Percentiles rank a stretch among this genome's conserved stretches.
These are phyloP conservation scores for Caenorhabditis doughertyi DNA, from an alignment of 2,888 invertebrate genomes.

Conservation along the genomic window DNA sequence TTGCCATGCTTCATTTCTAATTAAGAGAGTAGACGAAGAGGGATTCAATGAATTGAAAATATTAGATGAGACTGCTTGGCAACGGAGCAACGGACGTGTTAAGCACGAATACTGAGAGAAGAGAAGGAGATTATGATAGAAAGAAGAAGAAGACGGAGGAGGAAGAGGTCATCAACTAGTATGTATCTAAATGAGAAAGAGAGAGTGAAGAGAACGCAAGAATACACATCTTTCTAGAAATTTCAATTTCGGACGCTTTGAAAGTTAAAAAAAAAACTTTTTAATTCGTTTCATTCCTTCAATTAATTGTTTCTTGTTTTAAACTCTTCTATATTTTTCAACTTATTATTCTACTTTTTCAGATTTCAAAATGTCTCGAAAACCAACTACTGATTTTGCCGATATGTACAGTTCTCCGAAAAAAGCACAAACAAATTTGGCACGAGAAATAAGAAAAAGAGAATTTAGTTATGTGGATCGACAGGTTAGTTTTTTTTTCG, in stretches of 20 bases:
- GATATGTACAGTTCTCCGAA: slow-evolving; percentile 30
- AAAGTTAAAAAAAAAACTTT: too few species aligned
- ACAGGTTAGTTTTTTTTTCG: slow-evolving; percentile 23
- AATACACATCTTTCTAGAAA: background rate
- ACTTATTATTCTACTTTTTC: background rate
- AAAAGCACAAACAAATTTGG: slow-evolving; percentile 24
- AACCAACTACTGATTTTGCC: slow-evolving; percentile 6
- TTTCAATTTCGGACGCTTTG: too few species aligned
- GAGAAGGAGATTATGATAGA: slow-evolving; percentile 16
- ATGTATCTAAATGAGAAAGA: background rate
- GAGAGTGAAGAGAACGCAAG: background rate
- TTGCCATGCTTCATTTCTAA: too few species aligned
- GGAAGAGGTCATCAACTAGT: slow-evolving; percentile 21
- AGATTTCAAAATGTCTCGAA: slow-evolving; percentile 12
- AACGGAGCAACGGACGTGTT: slow-evolving; percentile 1
- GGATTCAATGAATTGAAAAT: background rate
- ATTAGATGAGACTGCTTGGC: slow-evolving; percentile 34
- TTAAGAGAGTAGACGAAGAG: too few species aligned
- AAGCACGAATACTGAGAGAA: background rate
- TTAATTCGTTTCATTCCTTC: background rate
- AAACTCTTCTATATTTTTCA: background rate
- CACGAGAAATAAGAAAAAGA: slow-evolving; percentile 19
- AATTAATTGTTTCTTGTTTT: background rate
- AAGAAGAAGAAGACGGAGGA: background rate
- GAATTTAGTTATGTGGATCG: slow-evolving; percentile 52